Conservation (phyloP, 2,113 vertebrate genomes). For the Stegostoma tigrinum region DNA sequence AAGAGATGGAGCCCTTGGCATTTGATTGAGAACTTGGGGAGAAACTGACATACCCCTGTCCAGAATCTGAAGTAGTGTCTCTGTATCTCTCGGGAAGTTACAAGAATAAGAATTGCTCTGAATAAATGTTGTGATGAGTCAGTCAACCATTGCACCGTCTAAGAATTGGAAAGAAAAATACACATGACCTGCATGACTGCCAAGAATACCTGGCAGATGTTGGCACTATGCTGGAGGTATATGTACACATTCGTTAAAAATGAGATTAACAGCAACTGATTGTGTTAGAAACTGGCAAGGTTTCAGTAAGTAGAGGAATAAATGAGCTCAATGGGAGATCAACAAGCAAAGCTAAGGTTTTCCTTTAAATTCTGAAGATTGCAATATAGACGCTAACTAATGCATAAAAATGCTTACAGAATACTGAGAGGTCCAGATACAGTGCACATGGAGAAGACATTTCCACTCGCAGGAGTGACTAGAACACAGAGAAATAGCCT, state of each 20-base stretch:
- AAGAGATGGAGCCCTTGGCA: background rate
- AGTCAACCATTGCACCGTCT: background rate
- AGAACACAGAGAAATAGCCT: too few species aligned
- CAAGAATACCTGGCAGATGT: background rate
- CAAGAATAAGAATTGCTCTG: background rate
- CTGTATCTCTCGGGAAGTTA: background rate
- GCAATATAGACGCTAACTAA: background rate
- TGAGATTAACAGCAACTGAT: background rate
- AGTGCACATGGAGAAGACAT: too few species aligned
- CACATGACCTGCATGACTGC: background rate
- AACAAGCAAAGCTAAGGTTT: background rate
- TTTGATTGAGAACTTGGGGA: background rate
- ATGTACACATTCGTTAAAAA: background rate
- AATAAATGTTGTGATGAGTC: background rate
- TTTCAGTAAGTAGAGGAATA: slow-evolving; percentile 33
- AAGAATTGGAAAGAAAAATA: background rate
- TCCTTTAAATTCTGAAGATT: background rate
- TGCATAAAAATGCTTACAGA: background rate
- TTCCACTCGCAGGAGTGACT: too few species aligned
- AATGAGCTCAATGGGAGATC: background rate
- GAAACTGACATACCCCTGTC: background rate
- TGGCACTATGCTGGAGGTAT: background rate
- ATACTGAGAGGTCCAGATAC: too few species aligned
- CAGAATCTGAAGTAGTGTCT: background rate
- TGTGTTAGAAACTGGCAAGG: background rate